Evolutionary conservation across 2,888 invertebrate species (phyloP).

Genomic region (Clepsis dumicolana): DNA sequence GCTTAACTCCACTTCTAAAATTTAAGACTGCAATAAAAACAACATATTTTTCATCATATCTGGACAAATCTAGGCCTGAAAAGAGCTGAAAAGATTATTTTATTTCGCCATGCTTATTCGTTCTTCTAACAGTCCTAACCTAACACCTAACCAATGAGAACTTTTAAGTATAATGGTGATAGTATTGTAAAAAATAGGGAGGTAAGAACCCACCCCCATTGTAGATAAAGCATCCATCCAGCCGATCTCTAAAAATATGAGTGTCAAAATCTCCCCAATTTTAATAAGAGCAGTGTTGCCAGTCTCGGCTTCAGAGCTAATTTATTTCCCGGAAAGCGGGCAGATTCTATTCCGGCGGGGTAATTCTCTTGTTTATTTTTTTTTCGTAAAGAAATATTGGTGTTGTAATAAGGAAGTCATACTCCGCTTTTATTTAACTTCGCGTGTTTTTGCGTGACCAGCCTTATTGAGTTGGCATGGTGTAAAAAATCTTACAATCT

Average conservation of each 20-base stretch:
- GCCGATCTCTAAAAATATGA: conserved; percentile 33
- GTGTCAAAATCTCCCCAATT: conserved; percentile 41
- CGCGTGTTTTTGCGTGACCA: background rate
- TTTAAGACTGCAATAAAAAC: too few species aligned
- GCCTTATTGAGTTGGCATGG: background rate
- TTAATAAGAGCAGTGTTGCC: conserved; percentile 39
- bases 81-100: too few species aligned
- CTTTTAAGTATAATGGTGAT: too few species aligned
- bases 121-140: too few species aligned
- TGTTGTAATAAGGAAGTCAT: conserved; percentile 28
- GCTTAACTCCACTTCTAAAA: too few species aligned
- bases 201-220: background rate
- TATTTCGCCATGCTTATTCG: too few species aligned
- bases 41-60: too few species aligned
- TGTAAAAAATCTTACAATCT: background rate
- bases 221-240: background rate
- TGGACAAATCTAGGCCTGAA: too few species aligned
- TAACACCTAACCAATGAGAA: too few species aligned
- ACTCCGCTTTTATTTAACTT: conserved; percentile 30
- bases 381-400: conserved; percentile 41
- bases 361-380: conserved; percentile 38
- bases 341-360: conserved; percentile 26
- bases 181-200: background rate
- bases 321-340: conserved; percentile 35
- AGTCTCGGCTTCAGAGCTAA: conserved; percentile 31